phyloP scores from a whole-genome alignment of 1,140 invertebrate genomes.

The Drosophila suzukii region DNA sequence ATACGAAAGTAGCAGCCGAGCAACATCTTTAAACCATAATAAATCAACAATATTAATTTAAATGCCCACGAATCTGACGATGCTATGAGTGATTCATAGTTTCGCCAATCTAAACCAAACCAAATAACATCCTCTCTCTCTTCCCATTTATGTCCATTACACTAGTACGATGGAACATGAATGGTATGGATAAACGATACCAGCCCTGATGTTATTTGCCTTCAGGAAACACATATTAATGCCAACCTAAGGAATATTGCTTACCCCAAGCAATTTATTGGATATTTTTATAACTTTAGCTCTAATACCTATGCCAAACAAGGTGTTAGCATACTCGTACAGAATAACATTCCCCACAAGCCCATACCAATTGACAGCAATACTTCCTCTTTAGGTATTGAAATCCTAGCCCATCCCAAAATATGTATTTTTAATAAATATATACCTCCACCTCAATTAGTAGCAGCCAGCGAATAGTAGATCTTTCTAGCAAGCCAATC shows the following conservation, averaged over 20 bases:
- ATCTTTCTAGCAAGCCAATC: too few relatives aligned
- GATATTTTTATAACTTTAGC: too few relatives aligned
- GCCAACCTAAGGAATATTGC: too few relatives aligned
- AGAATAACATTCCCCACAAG: not conserved
- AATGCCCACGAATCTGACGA: not conserved
- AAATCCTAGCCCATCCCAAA: conserved; percentile 19
- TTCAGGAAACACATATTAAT: too few relatives aligned
- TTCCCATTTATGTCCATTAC: conserved; percentile 10
- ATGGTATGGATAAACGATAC: conserved; percentile 7
- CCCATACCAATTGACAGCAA: not conserved
- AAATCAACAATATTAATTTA: not conserved
- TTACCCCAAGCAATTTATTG: too few relatives aligned
- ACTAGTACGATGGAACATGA: conserved; percentile 20
- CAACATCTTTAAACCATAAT: conserved; percentile 1
- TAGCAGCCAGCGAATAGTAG: conserved; percentile 17
- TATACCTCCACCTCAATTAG: conserved; percentile 6
- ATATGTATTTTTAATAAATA: conserved; percentile 23
- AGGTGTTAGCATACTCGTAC: conserved; percentile 11
- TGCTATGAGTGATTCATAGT: conserved; percentile 4
- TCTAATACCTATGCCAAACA: too few relatives aligned
- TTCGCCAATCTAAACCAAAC: not conserved
- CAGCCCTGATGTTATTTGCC: conserved; percentile 16
- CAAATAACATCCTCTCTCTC: conserved; percentile 7
- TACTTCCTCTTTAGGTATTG: conserved; percentile 17
- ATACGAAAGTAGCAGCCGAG: not conserved